Percentiles rank a stretch among this genome's conserved stretches.
phyloP scores from a whole-genome alignment of 2,113 vertebrate species.

The Pteropus alecto region DNA sequence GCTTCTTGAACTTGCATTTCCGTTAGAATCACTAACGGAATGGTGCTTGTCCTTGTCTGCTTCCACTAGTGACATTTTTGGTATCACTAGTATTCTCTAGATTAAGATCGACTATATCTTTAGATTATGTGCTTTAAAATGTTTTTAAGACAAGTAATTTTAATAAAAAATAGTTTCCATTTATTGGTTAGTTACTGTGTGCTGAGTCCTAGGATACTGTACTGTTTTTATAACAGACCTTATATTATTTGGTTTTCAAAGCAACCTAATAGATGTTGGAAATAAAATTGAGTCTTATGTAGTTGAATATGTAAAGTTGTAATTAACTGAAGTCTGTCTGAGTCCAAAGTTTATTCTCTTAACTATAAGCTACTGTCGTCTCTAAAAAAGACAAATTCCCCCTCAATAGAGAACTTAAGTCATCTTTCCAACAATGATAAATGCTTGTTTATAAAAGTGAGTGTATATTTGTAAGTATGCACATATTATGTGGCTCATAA shows the following conservation, averaged over 20 bases:
- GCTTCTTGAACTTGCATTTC: not conserved
- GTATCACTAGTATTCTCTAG: not conserved
- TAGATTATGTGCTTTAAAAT: not conserved
- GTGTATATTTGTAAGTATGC: not conserved
- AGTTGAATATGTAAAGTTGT: not conserved
- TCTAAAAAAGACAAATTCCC: not conserved
- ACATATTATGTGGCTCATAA: not conserved
- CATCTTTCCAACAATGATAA: not conserved
- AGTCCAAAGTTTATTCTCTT: conserved; percentile 11
- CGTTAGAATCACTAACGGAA: not conserved
- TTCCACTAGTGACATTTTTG: not conserved
- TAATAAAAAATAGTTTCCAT: not conserved
- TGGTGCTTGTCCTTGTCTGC: not conserved
- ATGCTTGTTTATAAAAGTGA: not conserved
- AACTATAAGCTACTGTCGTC: not conserved
- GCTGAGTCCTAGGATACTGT: not conserved
- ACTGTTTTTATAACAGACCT: not conserved
- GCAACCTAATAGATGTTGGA: not conserved
- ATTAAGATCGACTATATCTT: not conserved
- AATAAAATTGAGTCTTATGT: not conserved
- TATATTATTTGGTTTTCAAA: not conserved
- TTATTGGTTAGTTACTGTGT: not conserved
- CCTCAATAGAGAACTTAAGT: not conserved
- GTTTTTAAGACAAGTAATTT: not conserved
- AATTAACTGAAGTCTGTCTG: not conserved